Base-by-base conservation (phyloP, 2,797 vertebrate species). In the Sebastes oblongus region DNA sequence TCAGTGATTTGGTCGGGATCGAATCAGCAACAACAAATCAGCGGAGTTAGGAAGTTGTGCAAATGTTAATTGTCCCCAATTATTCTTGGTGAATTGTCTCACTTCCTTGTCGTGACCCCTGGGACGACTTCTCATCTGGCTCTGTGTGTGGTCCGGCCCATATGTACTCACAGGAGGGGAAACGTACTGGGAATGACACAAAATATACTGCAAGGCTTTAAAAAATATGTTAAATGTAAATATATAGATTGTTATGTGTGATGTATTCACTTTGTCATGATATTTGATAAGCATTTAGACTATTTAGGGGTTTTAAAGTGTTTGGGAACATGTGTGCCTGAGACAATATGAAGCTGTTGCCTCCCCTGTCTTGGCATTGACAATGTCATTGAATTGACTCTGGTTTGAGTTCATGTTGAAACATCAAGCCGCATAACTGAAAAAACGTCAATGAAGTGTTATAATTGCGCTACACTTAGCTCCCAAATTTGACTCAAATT, bases 1-100 rank as follows among this genome's bases (percentile, higher is more conserved):
- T 72, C 29, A 66, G 60, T 46, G 56, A 78, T 68, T 58, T 77
- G 61, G 20, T 77, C 5, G 7, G n/a, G 61, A 81, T 62, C 29
- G 16, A 32, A 59, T 68, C 77, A 25, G 72, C 61, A 69, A 42
- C 55, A 86, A 73, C 62, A 87, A 80, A 91, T 90, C 70, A 89
- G 84, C 54, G 80, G 83, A 82, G 78, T 86, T 90, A 81, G 93
- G 93, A 95, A 94, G 83, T 95, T 94, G 89, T 85, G 91, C 92
- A 92, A 95, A 88, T 84, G 76, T 59, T 93, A 94, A 95, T 95
- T 91, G 90, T 91, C 76, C 69, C 77, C 66, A 92, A 93, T 94
- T 94, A 90, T 86, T 88, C 80, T 70, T 60, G 80, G 77, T 75
- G 78, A 85, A 81, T 85, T 84, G 93, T 90, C 86, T 85, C 54